A percentile compares a stretch with the other conserved stretches of the same genome.
Evolutionary conservation across 2,113 vertebrate species (phyloP).

Genomic region (Nicator chloris): DNA sequence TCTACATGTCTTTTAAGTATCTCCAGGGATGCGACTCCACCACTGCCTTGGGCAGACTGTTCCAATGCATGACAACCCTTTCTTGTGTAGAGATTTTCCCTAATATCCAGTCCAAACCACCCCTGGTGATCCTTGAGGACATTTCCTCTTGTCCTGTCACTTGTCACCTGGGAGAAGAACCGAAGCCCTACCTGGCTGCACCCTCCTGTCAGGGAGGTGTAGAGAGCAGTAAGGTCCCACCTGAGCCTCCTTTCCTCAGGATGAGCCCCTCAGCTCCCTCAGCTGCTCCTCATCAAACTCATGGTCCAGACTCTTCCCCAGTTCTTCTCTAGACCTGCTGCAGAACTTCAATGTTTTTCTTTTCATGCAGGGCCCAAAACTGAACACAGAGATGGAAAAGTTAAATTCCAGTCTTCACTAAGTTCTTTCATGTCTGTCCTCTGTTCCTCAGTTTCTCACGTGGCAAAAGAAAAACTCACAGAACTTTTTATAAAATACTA

Average conservation of each 20-base stretch:
- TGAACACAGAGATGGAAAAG: not conserved
- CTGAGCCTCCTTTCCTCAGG: not conserved
- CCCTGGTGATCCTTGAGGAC: not conserved
- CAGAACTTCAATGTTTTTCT: not conserved
- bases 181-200: not conserved
- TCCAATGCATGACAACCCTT: not conserved
- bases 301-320: not conserved
- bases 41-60: not conserved
- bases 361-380: not conserved
- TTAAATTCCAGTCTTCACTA: not conserved
- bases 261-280: not conserved
- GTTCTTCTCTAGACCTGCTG: not conserved
- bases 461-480: not conserved
- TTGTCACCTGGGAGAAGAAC: not conserved
- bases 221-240: not conserved
- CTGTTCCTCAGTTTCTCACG: not conserved
- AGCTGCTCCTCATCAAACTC: not conserved
- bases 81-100: not conserved
- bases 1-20: not conserved
- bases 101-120: not conserved
- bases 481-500: not conserved
- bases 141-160: not conserved
- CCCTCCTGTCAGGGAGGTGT: not conserved
- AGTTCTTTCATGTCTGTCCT: not conserved
- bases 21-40: not conserved